phyloP scores from a whole-genome alignment of 2,113 vertebrate genomes.

The Gopherus evgoodei region DNA sequence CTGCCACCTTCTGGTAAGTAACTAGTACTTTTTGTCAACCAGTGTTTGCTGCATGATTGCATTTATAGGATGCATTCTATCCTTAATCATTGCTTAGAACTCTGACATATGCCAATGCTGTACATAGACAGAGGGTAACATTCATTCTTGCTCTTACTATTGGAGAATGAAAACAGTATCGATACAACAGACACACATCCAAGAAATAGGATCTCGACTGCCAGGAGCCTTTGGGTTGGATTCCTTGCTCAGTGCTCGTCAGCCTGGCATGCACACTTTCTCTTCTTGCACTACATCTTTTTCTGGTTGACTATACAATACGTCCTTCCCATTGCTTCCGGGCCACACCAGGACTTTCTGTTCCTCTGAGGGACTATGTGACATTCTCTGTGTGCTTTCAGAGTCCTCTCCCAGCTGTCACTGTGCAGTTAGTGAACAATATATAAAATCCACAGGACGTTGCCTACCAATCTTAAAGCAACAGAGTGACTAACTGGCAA shows the following conservation, averaged over 20 bases:
- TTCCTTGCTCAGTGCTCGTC: neutral
- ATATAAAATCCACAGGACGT: neutral
- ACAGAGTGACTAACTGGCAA: neutral
- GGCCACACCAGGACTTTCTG: neutral
- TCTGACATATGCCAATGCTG: neutral
- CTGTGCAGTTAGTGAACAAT: neutral
- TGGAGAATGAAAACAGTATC: neutral
- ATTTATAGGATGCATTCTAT: neutral
- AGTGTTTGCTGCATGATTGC: neutral
- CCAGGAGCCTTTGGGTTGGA: neutral
- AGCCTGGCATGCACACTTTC: accelerated
- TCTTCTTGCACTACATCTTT: neutral
- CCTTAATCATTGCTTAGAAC: neutral
- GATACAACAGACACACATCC: neutral
- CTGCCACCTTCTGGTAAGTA: conserved; percentile 81
- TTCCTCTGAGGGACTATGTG: neutral
- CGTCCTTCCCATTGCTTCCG: neutral
- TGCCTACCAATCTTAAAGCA: neutral
- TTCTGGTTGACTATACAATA: neutral
- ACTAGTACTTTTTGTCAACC: neutral
- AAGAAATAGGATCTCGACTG: neutral
- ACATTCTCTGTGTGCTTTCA: neutral
- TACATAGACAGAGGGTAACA: neutral
- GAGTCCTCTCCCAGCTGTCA: neutral
- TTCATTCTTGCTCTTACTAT: neutral